A percentile compares a stretch with the other conserved stretches of the same genome.
Conservation (phyloP, 53 echinoderm and acorn worm species). For the Holothuria scabra region DNA sequence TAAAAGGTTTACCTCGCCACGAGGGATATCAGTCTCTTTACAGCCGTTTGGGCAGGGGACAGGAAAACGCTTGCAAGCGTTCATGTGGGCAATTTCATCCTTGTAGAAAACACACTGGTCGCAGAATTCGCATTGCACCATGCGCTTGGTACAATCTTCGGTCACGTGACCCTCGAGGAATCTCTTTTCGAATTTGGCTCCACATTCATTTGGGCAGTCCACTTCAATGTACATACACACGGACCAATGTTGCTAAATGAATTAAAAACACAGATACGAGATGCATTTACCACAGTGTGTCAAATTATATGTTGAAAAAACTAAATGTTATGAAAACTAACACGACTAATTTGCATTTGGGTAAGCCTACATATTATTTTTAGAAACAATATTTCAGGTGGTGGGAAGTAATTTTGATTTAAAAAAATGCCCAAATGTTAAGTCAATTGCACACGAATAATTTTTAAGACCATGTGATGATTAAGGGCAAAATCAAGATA, state of each 20-base stretch:
- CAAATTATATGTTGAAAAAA: no score
- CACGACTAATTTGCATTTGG: no score
- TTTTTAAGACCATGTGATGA: no score
- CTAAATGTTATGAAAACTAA: no score
- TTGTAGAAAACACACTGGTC: slow-evolving; percentile 88
- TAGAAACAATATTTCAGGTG: no score
- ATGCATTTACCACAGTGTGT: no score
- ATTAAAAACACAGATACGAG: neutral
- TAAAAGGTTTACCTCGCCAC: slow-evolving; percentile 65
- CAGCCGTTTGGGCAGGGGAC: slow-evolving; percentile 97
- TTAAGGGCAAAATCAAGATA: no score
- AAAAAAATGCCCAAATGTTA: no score
- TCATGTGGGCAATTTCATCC: slow-evolving; percentile 98
- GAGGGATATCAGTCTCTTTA: slow-evolving; percentile 82
- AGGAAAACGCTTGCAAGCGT: slow-evolving; percentile 87
- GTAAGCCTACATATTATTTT: no score
- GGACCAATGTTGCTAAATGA: slow-evolving; percentile 53
- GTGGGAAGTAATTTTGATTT: no score
- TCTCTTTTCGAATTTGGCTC: slow-evolving; percentile 93
- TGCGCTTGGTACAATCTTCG: slow-evolving; percentile 92
- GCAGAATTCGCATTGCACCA: slow-evolving; percentile 92
- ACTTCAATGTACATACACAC: slow-evolving; percentile 81
- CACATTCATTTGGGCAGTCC: slow-evolving; percentile 93
- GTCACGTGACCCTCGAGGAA: slow-evolving; percentile 83
- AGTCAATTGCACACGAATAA: no score